Percentiles rank a stretch among this genome's conserved stretches.
Evolutionary conservation across 92 coral and sea anemone species (phyloP).

Genomic region (Siderastrea siderea): DNA sequence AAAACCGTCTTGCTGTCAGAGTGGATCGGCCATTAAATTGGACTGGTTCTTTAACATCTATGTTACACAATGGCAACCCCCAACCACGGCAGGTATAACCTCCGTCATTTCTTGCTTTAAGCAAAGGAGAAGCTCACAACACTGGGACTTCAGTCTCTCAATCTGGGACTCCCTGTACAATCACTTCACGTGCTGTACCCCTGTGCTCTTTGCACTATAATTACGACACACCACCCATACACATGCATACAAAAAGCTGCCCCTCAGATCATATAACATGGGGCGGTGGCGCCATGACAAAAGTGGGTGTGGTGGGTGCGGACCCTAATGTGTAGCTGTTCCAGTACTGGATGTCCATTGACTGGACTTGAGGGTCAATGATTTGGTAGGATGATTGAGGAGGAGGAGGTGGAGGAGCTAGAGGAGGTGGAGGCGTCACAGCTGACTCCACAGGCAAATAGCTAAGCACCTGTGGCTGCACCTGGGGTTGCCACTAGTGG

Average conservation of each 20-base stretch:
- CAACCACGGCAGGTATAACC: neutral
- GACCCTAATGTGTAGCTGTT: conserved; percentile 66
- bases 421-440: conserved; percentile 82
- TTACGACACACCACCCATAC: conserved; percentile 30
- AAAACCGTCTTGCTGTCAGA: conserved; percentile 2
- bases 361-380: conserved; percentile 70
- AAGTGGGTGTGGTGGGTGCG: conserved; percentile 66
- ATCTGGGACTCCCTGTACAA: conserved; percentile 3
- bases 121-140: conserved; percentile 2
- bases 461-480: conserved; percentile 72
- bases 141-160: conserved; percentile 1
- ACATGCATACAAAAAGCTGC: conserved; percentile 13
- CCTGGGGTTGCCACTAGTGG: conserved; percentile 81
- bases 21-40: conserved; percentile 1
- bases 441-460: conserved; percentile 85
- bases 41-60: neutral
- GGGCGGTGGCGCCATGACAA: conserved; percentile 45
- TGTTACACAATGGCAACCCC: conserved; percentile 11
- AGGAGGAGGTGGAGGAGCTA: conserved; percentile 75
- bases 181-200: conserved; percentile 1
- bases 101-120: conserved; percentile 14
- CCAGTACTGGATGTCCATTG: conserved; percentile 75
- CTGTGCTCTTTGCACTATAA: conserved; percentile 20
- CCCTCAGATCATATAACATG: conserved; percentile 32
- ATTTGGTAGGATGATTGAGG: conserved; percentile 78